Evolutionary conservation across 2,113 vertebrate species (phyloP), one percentile per base, ranked within the genome.

Genomic region (Ascaphus truei): DNA sequence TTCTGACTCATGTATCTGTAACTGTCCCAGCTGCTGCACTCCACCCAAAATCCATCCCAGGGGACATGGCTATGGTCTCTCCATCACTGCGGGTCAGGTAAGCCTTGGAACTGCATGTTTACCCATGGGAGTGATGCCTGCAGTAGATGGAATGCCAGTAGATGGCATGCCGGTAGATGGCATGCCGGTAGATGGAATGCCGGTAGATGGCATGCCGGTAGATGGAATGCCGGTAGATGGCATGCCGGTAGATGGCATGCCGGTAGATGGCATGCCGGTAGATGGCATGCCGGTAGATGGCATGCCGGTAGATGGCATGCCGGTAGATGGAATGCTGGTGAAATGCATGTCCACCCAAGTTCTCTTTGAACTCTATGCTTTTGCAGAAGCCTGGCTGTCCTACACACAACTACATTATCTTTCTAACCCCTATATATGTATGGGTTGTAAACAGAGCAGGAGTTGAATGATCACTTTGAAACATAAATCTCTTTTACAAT

Each of bases 31-130:
- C 78, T 90, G 90, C 87, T 90, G 89, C 81, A 90, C 88, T 7
- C 86, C 91, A 63, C 91, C 94, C 13, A 95, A 97, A 88, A 87
- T 92, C 81, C 94, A 94, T 55, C 80, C 92, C 34, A 93, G 93
- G 79, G 91, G 95, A 74, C 93, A 90, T 31, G 93, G 93, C 82
- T 98, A 98, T 60, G 94, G 91, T 58, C 95, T 95, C 8, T 98
- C 96, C 77, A 91, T 99, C 84, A 96, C 95, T 89, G 95, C 95
- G 1, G 90, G 96, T 72, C 96, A 99, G 95, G 97, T 99, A 88
- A 62, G 66, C 61, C 18, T 43, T 22, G 26, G 45, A 61, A 52
- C 11, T 60, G 57, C 67, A 52, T 69, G 67, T 18, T 51, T 37
- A 41, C n/a, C 13, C 27, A 30, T 60, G 31, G 27, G 65, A 50